These are phyloP conservation scores for Tetragnatha versicolor DNA, from an alignment of 1,140 invertebrate genomes.

Conservation along the genomic window DNA sequence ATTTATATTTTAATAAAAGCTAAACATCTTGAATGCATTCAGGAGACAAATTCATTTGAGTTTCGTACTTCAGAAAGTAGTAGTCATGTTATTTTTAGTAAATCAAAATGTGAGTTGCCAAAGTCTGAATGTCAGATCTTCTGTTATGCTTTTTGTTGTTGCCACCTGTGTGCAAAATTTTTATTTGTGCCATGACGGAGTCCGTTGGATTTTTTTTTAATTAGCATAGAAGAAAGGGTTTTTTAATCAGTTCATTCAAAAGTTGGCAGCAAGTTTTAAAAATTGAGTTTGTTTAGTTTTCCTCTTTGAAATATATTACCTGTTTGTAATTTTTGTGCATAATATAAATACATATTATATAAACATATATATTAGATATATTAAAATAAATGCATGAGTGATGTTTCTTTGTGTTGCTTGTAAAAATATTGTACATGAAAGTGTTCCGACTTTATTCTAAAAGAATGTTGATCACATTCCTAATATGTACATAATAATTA, in stretches of 20 bases:
- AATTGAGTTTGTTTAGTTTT: not conserved
- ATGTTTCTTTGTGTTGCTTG: conserved; percentile 32
- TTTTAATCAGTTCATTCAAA: not conserved
- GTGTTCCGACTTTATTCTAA: not conserved
- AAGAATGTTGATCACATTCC: conserved; percentile 55
- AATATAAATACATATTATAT: conserved; percentile 16
- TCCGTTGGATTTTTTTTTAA: not conserved
- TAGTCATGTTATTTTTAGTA: too few species aligned
- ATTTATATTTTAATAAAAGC: too few species aligned
- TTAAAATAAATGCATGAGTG: conserved; percentile 13
- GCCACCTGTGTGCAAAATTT: conserved; percentile 6
- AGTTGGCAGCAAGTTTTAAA: not conserved
- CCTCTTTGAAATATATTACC: not conserved
- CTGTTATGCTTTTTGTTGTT: conserved; percentile 30
- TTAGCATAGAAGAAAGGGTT: too few species aligned
- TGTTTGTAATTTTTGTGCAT: conserved; percentile 36
- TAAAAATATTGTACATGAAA: conserved; percentile 40
- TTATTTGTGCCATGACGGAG: conserved; percentile 29
- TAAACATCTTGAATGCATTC: too few species aligned
- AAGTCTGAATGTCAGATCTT: conserved; percentile 18
- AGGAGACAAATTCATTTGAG: too few species aligned
- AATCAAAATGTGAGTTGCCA: conserved; percentile 14
- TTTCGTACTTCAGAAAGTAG: too few species aligned
- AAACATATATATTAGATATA: conserved; percentile 20
- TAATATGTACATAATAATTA: conserved; percentile 49